phyloP scores from a whole-genome alignment of 1,140 invertebrate genomes.

The Pogonognathellus flavescens region DNA sequence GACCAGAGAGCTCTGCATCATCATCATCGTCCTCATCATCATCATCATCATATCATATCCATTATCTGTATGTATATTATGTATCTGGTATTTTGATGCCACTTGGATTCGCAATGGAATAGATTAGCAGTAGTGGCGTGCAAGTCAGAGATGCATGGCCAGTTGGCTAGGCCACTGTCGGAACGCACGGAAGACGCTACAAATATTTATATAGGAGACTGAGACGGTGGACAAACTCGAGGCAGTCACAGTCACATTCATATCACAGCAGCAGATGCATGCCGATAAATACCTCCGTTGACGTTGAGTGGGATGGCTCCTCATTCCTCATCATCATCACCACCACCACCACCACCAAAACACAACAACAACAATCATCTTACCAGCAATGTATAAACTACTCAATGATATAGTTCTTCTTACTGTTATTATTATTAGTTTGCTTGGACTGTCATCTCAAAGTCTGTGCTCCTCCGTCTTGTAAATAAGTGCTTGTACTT shows the following conservation, averaged over 20 bases:
- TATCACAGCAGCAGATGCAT: slow-evolving; percentile 12
- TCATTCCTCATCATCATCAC: slow-evolving; percentile 9
- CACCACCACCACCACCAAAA: not conserved
- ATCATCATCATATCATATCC: slow-evolving; percentile 34
- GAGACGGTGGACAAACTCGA: slow-evolving; percentile 40
- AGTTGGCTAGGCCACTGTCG: not conserved
- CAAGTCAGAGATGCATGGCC: slow-evolving; percentile 15
- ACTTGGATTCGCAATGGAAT: not conserved
- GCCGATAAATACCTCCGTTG: slow-evolving; percentile 30
- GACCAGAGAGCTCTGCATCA: slow-evolving; percentile 33
- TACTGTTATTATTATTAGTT: too few relatives aligned
- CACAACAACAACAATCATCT: not conserved
- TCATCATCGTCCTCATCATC: not conserved
- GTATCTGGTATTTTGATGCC: not conserved
- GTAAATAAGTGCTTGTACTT: too few relatives aligned
- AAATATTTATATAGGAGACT: too few relatives aligned
- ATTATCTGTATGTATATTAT: slow-evolving; percentile 2
- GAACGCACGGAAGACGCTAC: not conserved
- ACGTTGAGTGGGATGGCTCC: not conserved
- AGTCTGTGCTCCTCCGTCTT: too few relatives aligned
- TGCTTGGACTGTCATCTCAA: too few relatives aligned
- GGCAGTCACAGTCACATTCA: not conserved
- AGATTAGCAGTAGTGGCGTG: slow-evolving; percentile 15
- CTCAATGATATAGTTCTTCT: too few relatives aligned
- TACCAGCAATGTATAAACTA: not conserved